A percentile compares a stretch with the other conserved stretches of the same genome.
These are phyloP conservation scores for Lithophane socia DNA, from an alignment of 2,888 invertebrate genomes.

Conservation along the genomic window DNA sequence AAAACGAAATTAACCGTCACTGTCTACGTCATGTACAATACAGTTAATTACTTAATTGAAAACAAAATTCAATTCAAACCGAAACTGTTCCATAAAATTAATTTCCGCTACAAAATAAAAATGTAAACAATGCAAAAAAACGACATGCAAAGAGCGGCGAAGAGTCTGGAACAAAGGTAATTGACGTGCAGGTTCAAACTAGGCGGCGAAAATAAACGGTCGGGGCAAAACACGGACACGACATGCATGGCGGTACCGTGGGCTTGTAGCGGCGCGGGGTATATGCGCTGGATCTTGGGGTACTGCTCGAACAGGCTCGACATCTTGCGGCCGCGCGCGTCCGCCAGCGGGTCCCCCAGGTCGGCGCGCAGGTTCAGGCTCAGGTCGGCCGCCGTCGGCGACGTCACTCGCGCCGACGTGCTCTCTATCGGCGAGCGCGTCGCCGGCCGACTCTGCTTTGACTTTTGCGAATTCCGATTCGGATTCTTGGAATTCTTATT, in stretches of 20 bases:
- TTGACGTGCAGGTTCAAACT: conserved; percentile 83
- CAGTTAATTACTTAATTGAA: conserved; percentile 70
- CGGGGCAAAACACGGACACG: conserved; percentile 77
- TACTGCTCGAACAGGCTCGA: conserved; percentile 94
- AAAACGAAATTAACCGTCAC: conserved; percentile 65
- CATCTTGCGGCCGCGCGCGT: conserved; percentile 90
- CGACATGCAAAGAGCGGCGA: conserved; percentile 83
- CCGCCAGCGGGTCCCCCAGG: conserved; percentile 83
- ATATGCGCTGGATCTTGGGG: conserved; percentile 94
- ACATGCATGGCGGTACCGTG: conserved; percentile 86
- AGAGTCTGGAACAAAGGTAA: conserved; percentile 79
- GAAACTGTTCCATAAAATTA: conserved; percentile 71
- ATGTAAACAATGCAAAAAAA: conserved; percentile 81
- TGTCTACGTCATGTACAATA: conserved; percentile 52
- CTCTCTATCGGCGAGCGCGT: conserved; percentile 89
- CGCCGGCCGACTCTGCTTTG: conserved; percentile 89
- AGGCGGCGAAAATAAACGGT: conserved; percentile 79
- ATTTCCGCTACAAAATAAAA: conserved; percentile 76
- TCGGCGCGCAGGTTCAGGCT: conserved; percentile 85
- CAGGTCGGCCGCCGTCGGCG: conserved; percentile 80
- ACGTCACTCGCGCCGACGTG: conserved; percentile 82
- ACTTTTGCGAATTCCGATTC: conserved; percentile 87
- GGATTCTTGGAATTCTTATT: conserved; percentile 90
- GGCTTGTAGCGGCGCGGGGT: conserved; percentile 91
- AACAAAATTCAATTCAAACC: conserved; percentile 70